Percentiles rank a stretch among this genome's conserved stretches.
These are phyloP conservation scores for Cecidostiba fungosa DNA, from an alignment of 2,888 invertebrate genomes.

Conservation along the genomic window DNA sequence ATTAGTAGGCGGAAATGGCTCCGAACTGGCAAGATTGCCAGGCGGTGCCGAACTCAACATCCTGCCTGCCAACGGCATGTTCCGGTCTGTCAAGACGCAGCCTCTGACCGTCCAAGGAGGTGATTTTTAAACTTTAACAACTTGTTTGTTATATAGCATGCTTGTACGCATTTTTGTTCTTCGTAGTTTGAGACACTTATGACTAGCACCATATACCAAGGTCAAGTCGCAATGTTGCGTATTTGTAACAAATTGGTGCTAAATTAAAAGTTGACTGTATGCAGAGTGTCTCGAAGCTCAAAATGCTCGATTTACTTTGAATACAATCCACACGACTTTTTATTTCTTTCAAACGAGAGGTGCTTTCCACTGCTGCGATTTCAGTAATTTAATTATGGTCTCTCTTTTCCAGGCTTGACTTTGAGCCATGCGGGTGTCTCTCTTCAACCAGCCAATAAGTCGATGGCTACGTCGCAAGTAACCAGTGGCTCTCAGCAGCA, in stretches of 20 bases:
- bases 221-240: slow-evolving; percentile 68
- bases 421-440: slow-evolving; percentile 80
- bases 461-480: slow-evolving; percentile 71
- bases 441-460: slow-evolving; percentile 75
- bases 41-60: slow-evolving; percentile 79
- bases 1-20: slow-evolving; percentile 76
- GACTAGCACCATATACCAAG: slow-evolving; percentile 67
- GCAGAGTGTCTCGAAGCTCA: slow-evolving; percentile 68
- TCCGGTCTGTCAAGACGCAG: slow-evolving; percentile 75
- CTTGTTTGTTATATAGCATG: slow-evolving; percentile 22
- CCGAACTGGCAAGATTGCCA: slow-evolving; percentile 78
- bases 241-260: slow-evolving; percentile 70
- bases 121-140: slow-evolving; percentile 62
- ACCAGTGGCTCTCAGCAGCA: slow-evolving; percentile 78
- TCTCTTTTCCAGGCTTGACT: slow-evolving; percentile 74
- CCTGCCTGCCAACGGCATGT: slow-evolving; percentile 78
- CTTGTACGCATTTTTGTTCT: neutral
- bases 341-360: neutral
- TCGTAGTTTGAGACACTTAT: neutral
- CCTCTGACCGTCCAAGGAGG: slow-evolving; percentile 77
- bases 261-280: slow-evolving; percentile 67
- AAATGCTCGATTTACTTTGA: slow-evolving; percentile 68
- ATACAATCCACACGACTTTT: slow-evolving; percentile 66
- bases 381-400: slow-evolving; percentile 8
- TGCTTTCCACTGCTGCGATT: neutral